A percentile compares a stretch with the other conserved stretches of the same genome.
phyloP scores from a whole-genome alignment of 2,797 vertebrate genomes.

The Botia almorhae region DNA sequence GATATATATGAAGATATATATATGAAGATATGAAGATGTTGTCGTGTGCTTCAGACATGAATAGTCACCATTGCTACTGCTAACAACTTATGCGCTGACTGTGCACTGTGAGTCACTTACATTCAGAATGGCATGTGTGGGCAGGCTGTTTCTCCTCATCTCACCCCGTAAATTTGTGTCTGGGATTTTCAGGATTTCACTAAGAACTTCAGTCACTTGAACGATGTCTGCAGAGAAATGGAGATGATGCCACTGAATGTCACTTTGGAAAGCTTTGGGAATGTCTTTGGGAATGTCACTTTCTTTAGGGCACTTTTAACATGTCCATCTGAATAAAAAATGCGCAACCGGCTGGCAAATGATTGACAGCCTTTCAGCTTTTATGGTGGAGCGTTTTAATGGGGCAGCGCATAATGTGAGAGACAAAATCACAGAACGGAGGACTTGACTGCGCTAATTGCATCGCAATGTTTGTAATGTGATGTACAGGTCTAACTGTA shows the following conservation, averaged over 20 bases:
- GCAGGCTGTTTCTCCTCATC: conserved; percentile 47
- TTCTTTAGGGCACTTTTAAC: not conserved
- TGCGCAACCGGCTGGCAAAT: conserved; percentile 1
- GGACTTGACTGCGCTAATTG: conserved; percentile 17
- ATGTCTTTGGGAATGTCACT: too few species aligned
- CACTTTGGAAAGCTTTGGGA: conserved; percentile 2
- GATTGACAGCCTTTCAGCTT: conserved; percentile 27
- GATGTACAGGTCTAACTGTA: conserved; percentile 41
- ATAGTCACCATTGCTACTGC: not conserved
- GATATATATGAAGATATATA: not conserved
- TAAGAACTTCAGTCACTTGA: conserved; percentile 80
- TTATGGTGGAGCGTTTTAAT: conserved; percentile 28
- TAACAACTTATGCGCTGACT: conserved; percentile 11
- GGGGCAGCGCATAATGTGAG: conserved; percentile 3
- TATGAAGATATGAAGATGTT: not conserved
- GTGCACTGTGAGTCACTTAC: conserved; percentile 49
- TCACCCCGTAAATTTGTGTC: conserved; percentile 53
- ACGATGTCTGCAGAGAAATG: conserved; percentile 77
- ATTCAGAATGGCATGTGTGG: conserved; percentile 16
- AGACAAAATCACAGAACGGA: conserved; percentile 9
- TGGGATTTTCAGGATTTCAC: conserved; percentile 79
- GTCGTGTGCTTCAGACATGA: not conserved
- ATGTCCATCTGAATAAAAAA: conserved; percentile 15
- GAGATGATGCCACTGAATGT: conserved; percentile 19
- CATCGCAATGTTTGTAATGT: conserved; percentile 19